Evolutionary conservation across 2,888 invertebrate genomes (phyloP).

Genomic region (Sesamia inferens): DNA sequence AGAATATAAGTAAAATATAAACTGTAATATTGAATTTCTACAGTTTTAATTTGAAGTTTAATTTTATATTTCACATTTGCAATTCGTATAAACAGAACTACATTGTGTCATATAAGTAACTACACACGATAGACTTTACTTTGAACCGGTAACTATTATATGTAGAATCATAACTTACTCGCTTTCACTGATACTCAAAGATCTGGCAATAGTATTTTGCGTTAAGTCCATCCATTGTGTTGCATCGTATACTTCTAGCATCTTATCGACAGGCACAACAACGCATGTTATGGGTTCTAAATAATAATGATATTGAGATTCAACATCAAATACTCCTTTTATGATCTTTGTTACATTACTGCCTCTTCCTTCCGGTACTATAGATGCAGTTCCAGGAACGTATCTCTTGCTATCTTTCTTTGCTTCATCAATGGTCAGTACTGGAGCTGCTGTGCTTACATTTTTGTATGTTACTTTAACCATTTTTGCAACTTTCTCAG

Average conservation of each 20-base stretch:
- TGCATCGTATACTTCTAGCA: constrained; percentile 91
- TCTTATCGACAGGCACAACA: constrained; percentile 92
- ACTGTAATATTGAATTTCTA: not conserved
- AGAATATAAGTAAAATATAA: too few relatives aligned
- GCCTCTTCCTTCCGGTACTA: constrained; percentile 76
- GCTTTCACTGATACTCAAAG: constrained; percentile 89
- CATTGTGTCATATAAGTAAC: not conserved
- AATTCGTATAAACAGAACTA: not conserved
- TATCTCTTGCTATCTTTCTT: constrained; percentile 83
- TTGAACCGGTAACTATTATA: not conserved
- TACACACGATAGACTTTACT: not conserved
- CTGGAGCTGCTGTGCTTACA: constrained; percentile 71
- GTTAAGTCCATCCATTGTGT: constrained; percentile 92
- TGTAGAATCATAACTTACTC: constrained; percentile 79
- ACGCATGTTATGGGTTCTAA: constrained; percentile 93
- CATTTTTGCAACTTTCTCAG: constrained; percentile 88
- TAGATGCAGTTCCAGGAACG: constrained; percentile 65
- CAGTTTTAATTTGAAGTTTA: not conserved
- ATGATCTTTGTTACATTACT: constrained; percentile 80
- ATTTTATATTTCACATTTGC: not conserved
- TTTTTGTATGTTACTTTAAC: constrained; percentile 90
- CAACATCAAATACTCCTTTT: constrained; percentile 90
- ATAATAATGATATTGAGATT: constrained; percentile 93
- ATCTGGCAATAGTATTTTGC: constrained; percentile 89
- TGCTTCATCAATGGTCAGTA: constrained; percentile 80